Conservation (phyloP, 2,888 invertebrate genomes). For the Calameuta filiformis region DNA sequence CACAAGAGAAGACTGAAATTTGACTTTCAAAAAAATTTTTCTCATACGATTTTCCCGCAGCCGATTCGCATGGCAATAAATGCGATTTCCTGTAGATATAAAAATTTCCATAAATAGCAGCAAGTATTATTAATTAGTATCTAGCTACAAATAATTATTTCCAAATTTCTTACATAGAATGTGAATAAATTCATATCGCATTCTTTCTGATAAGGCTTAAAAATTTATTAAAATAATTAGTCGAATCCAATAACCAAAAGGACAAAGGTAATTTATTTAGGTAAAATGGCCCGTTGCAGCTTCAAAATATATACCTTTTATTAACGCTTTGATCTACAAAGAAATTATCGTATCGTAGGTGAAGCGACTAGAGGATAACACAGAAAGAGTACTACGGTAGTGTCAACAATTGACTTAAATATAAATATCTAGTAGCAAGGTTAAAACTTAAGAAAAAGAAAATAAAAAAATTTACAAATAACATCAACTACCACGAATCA, state of each 20-base stretch:
- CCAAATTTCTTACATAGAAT: too few relatives aligned
- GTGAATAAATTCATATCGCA: too few relatives aligned
- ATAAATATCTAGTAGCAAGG: not conserved
- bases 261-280: not conserved
- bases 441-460: not conserved
- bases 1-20: not conserved
- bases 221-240: not conserved
- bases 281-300: not conserved
- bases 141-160: too few relatives aligned
- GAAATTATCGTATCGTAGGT: not conserved
- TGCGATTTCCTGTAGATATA: not conserved
- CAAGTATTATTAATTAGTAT: not conserved
- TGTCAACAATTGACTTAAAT: not conserved
- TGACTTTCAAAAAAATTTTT: not conserved
- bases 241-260: not conserved
- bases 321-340: not conserved
- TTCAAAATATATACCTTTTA: conserved; percentile 4
- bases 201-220: not conserved
- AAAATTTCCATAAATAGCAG: not conserved
- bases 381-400: not conserved
- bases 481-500: not conserved
- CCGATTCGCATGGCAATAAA: not conserved
- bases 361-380: not conserved
- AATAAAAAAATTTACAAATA: not conserved
- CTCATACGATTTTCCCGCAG: not conserved